These are phyloP conservation scores for Dryococelus australis DNA, from an alignment of 2,888 invertebrate species.

Conservation along the genomic window DNA sequence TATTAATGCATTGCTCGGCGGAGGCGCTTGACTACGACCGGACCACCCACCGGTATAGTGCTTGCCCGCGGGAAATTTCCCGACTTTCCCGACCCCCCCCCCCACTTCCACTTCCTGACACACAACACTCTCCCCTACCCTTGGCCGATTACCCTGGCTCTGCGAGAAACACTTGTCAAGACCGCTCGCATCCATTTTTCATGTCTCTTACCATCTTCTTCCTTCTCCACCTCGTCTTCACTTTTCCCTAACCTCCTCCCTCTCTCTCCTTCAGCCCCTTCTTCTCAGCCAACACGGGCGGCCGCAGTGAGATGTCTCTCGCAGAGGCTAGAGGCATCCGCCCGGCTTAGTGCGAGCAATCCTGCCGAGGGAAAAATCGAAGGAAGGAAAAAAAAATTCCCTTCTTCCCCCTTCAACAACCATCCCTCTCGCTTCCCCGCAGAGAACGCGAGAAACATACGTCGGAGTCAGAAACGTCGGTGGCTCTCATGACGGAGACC, in stretches of 20 bases:
- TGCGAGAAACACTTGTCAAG: slow-evolving; percentile 2
- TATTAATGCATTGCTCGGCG: too few species aligned
- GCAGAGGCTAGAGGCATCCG: background rate
- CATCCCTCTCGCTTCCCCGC: background rate
- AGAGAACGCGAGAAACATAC: background rate
- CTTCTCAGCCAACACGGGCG: background rate
- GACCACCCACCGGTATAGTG: too few species aligned
- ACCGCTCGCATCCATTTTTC: slow-evolving; percentile 16
- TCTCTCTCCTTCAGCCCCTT: too few species aligned
- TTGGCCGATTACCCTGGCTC: background rate
- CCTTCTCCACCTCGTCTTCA: background rate
- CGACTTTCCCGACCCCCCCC: background rate
- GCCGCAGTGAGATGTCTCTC: background rate
- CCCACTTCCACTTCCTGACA: background rate
- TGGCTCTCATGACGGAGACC: background rate
- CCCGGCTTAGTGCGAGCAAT: background rate
- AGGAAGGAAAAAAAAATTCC: background rate
- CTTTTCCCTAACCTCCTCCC: too few species aligned
- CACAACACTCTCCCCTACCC: background rate
- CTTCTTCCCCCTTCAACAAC: background rate
- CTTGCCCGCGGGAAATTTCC: background rate
- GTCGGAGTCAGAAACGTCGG: background rate
- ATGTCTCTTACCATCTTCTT: background rate
- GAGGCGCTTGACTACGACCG: too few species aligned
- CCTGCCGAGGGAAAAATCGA: background rate